Evolutionary conservation across 2,113 vertebrate genomes (phyloP), one percentile per base, ranked within the genome.

Genomic region (Pyrgilauda ruficollis): DNA sequence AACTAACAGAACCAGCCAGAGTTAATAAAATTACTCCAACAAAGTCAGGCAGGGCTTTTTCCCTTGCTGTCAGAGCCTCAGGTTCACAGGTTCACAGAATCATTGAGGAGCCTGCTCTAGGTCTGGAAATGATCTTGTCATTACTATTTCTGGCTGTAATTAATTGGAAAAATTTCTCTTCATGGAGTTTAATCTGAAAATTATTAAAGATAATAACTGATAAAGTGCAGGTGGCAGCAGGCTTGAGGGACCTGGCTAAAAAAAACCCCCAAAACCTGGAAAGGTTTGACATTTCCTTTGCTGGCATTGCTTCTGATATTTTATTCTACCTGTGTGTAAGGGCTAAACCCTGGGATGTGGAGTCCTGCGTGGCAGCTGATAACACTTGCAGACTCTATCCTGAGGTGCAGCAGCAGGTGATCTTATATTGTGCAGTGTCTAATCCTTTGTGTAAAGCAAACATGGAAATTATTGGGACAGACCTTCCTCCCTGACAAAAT

Each of bases 11-110:
- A 90, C 94, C 89, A 94, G 91, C 84, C 73, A 72, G 95, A 97
- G 96, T 96, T 97, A 97, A 97, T 97, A 96, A 96, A 96, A 97
- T 97, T 97, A 96, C 96, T 93, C 70, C 90, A 89, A 72, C 96
- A 91, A 94, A 96, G 95, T 94, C 93, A 92, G 72, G 86, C 52
- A 89, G 89, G 87, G 63, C 10, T 92, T 91, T 74, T 77, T 77
- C 69, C 90, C 93, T 75, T 81, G 93, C 93, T 95, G 91, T 84
- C 94, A 91, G 73, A 93, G 86, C 44, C 85, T 91, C 50, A 27
- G 30, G 4, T 41, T 76, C 84, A 75, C 46, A 52, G 78, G 92
- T 88, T 94, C 70, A 70, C 47, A 81, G 79, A 89, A 85, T 39
- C 73, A 49, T 47, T 6, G 11, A 91, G 64, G 39, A 87, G 66